Base-by-base conservation (phyloP, 1,140 invertebrate genomes). In the Monochamus saltuarius region DNA sequence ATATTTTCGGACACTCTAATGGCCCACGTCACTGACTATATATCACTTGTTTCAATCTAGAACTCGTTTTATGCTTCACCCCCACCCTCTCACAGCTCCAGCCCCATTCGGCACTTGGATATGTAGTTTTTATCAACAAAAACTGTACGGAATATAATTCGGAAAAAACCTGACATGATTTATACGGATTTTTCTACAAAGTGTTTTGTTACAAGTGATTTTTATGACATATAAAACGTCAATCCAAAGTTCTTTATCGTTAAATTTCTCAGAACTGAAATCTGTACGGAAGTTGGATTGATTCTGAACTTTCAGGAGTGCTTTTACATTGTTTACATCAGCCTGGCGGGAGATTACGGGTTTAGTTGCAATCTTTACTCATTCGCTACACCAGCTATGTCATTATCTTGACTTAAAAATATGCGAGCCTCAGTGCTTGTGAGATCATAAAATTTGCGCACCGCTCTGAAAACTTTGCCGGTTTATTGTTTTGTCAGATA, bases 1-100 rank as follows among this genome's bases (percentile, higher is more conserved):
- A 76, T 76, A 76, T 76, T 76, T 76, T 75, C 59, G 73, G 75
- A 76, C 75, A 75, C 73, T 74, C 74, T 76, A 76, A 76, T 76
- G 73, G 74, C 70, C 67, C 66, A 72, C 72, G 73, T 76, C 73
- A 73, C 73, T 72, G 69, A 69, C 71, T 70, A 75, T 75, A 76
- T 75, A 76, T 76, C 75, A 76, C 75, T 74, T 73, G 73, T 74
- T 74, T 75, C 74, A 74, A 76, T 76, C 75, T 76, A 76, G 73
- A 73, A 66, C 69, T 71, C 71, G 75, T 75, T 75, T 76, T 75
- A 76, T 73, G 72, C 74, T 75, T 74, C 73, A 64, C 51, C 17
- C 17, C 59, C 53, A 36, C 22, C 11, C 22, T 14, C 34, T 10
- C 35, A 7, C 11, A 43, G 53, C 40, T 39, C 16, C 35, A 39